These are phyloP conservation scores for Kuschelorhynchus macadamiae DNA, from an alignment of 2,888 invertebrate species.

Conservation along the genomic window DNA sequence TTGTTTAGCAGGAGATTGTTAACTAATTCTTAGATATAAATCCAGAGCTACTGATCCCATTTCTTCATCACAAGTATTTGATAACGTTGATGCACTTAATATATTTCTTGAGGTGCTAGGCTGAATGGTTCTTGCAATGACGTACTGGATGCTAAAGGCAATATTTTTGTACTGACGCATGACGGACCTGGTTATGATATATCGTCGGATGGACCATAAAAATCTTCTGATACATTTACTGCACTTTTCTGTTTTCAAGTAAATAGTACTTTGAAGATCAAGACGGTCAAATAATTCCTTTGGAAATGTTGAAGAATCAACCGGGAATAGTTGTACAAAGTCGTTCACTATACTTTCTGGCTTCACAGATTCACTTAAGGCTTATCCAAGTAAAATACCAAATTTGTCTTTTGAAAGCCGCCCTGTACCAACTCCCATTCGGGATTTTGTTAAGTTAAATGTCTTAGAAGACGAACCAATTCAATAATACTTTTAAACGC, in stretches of 20 bases:
- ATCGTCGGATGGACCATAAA: no score
- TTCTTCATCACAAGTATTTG: no score
- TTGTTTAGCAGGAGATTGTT: neutral
- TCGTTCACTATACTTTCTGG: neutral
- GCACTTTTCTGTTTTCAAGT: neutral
- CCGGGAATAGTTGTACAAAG: neutral
- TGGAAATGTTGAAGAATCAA: neutral
- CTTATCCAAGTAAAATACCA: conserved; percentile 1
- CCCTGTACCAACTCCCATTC: neutral
- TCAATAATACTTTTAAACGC: conserved; percentile 2
- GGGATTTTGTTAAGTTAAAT: conserved; percentile 1
- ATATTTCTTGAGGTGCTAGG: neutral
- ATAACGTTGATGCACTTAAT: neutral
- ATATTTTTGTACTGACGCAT: neutral
- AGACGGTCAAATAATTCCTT: neutral
- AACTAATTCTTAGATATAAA: neutral
- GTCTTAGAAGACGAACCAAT: conserved; percentile 2
- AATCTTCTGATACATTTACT: neutral
- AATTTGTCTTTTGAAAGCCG: neutral
- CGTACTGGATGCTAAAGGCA: no score
- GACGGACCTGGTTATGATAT: neutral
- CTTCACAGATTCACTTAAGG: neutral
- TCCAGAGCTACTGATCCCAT: neutral
- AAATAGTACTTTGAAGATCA: neutral
- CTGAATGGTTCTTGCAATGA: no score